Conservation (phyloP, 2,888 invertebrate genomes). For the Blera fallax region DNA sequence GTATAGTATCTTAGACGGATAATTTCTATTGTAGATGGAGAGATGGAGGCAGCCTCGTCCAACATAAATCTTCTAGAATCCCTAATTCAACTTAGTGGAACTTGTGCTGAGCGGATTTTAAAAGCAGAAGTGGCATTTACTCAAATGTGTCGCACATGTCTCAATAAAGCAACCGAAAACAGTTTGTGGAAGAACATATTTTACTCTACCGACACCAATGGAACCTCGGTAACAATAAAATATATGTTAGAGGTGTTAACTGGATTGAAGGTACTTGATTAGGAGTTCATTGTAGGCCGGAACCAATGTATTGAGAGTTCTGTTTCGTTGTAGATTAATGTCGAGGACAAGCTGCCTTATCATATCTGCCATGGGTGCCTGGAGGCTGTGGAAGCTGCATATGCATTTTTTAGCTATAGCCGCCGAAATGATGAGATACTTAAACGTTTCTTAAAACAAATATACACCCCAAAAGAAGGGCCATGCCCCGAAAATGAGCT, state of each 20-base stretch:
- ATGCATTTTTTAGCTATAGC: neutral
- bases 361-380: neutral
- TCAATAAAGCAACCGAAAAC: neutral
- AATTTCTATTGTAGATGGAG: neutral
- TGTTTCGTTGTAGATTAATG: neutral
- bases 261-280: neutral
- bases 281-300: neutral
- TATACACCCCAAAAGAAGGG: neutral
- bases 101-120: neutral
- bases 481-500: neutral
- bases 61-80: slow-evolving; percentile 4
- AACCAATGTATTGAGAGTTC: neutral
- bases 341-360: neutral
- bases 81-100: neutral
- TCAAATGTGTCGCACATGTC: slow-evolving; percentile 11
- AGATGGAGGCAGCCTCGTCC: neutral
- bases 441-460: neutral
- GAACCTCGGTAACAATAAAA: neutral
- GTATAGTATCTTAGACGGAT: neutral
- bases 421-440: neutral
- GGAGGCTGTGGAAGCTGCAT: neutral
- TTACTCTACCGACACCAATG: neutral
- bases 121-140: neutral
- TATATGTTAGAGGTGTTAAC: neutral
- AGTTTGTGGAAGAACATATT: neutral